Evolutionary conservation across 2,888 invertebrate species (phyloP).

Genomic region (Flexamia atlantica): DNA sequence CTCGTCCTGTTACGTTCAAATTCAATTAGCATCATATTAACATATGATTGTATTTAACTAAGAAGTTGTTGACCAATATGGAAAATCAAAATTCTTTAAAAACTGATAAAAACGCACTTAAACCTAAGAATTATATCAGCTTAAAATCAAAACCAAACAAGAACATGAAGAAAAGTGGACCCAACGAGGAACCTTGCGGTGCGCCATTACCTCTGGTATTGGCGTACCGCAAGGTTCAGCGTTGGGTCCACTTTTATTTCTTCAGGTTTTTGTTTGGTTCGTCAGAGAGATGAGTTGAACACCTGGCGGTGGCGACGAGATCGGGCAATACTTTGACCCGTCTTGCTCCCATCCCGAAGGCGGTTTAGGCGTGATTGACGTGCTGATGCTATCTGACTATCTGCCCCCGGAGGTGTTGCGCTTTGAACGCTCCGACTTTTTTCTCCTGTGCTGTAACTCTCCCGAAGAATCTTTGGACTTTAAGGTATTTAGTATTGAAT

Average conservation of each 20-base stretch:
- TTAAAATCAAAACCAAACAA: too few species aligned
- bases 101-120: too few species aligned
- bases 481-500: neutral
- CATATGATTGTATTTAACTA: too few species aligned
- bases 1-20: too few species aligned
- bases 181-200: neutral
- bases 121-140: too few species aligned
- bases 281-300: neutral
- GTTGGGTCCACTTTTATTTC: too few species aligned
- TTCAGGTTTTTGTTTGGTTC: too few species aligned
- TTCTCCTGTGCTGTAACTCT: neutral
- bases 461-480: neutral
- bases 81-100: too few species aligned
- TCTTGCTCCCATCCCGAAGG: slow-evolving; percentile 7
- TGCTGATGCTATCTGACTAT: slow-evolving; percentile 24
- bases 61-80: too few species aligned
- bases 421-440: slow-evolving; percentile 45
- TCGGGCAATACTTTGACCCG: slow-evolving; percentile 1
- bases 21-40: too few species aligned
- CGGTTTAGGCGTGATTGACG: slow-evolving; percentile 27
- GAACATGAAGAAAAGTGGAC: neutral
- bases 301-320: slow-evolving; percentile 5
- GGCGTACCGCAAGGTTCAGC: too few species aligned
- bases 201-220: slow-evolving; percentile 31
- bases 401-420: neutral